Conservation (phyloP, 1,140 invertebrate species). For the Drosophila nigrodunni region DNA sequence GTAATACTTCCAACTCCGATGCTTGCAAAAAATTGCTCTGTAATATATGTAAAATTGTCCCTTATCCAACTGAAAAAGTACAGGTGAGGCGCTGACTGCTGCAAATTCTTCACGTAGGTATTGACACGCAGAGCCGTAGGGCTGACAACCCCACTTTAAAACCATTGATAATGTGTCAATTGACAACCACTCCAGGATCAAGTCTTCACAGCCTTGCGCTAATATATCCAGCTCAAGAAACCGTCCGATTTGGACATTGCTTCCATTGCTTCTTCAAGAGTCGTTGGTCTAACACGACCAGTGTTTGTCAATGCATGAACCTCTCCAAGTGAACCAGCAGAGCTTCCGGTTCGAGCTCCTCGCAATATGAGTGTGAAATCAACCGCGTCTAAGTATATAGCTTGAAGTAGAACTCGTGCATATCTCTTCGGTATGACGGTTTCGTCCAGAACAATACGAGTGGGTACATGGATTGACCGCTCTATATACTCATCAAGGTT, state of each 20-base stretch:
- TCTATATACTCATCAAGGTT: slow-evolving; percentile 93
- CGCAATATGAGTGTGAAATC: slow-evolving; percentile 93
- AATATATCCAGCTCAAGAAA: slow-evolving; percentile 97
- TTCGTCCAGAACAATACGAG: slow-evolving; percentile 95
- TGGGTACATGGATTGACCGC: slow-evolving; percentile 90
- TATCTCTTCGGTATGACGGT: slow-evolving; percentile 94
- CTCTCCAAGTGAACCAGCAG: slow-evolving; percentile 86
- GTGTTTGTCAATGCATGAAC: slow-evolving; percentile 87
- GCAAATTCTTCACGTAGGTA: slow-evolving; percentile 90
- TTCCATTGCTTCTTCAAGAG: slow-evolving; percentile 97
- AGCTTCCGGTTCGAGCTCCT: slow-evolving; percentile 88
- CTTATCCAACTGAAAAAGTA: slow-evolving; percentile 93
- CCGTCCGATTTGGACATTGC: slow-evolving; percentile 94
- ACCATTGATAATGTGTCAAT: slow-evolving; percentile 92
- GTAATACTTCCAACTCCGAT: slow-evolving; percentile 94
- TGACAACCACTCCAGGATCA: slow-evolving; percentile 94
- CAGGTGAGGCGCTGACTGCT: slow-evolving; percentile 84
- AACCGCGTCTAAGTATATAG: slow-evolving; percentile 96
- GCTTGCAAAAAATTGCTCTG: slow-evolving; percentile 96
- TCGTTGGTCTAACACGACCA: slow-evolving; percentile 89
- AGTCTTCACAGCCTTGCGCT: slow-evolving; percentile 97
- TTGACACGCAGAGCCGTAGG: slow-evolving; percentile 95
- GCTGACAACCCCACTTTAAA: slow-evolving; percentile 93
- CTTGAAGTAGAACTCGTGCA: slow-evolving; percentile 94
- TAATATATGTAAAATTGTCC: slow-evolving; percentile 92